Percentiles rank a stretch among this genome's conserved stretches.
These are phyloP conservation scores for Anarhynchus alexandrinus DNA, from an alignment of 2,113 vertebrate genomes.

Conservation along the genomic window DNA sequence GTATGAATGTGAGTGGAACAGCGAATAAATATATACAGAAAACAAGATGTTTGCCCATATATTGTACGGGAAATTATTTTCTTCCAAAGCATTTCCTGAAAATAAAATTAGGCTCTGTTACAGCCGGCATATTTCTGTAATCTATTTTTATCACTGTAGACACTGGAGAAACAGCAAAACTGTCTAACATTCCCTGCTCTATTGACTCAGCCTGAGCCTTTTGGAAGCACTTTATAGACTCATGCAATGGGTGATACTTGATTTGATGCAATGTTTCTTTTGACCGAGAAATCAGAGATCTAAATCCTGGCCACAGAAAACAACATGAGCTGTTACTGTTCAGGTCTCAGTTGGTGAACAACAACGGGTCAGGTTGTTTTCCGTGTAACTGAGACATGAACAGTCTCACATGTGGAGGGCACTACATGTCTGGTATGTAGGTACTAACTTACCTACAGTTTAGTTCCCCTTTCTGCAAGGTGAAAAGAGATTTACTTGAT, in stretches of 20 bases:
- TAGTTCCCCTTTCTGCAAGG: neutral
- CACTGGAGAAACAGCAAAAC: constrained; percentile 28
- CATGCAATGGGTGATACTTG: neutral
- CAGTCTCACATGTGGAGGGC: neutral
- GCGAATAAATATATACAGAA: neutral
- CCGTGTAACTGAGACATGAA: neutral
- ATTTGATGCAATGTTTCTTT: neutral
- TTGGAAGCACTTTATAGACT: neutral
- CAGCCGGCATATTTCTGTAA: neutral
- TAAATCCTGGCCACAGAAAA: neutral
- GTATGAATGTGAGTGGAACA: neutral
- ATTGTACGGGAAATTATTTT: neutral
- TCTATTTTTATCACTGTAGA: constrained; percentile 31
- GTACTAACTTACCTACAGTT: neutral
- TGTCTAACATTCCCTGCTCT: constrained; percentile 25
- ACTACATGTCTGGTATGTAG: neutral
- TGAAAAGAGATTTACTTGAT: neutral
- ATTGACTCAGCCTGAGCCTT: constrained; percentile 28
- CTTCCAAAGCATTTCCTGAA: constrained; percentile 30
- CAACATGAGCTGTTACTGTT: neutral
- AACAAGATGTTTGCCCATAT: neutral
- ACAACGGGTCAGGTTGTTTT: neutral
- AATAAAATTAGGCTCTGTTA: constrained; percentile 18
- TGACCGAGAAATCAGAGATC: neutral
- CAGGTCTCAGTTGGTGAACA: neutral